Conservation (phyloP, 2,888 invertebrate species). For the Craniophora ligustri region DNA sequence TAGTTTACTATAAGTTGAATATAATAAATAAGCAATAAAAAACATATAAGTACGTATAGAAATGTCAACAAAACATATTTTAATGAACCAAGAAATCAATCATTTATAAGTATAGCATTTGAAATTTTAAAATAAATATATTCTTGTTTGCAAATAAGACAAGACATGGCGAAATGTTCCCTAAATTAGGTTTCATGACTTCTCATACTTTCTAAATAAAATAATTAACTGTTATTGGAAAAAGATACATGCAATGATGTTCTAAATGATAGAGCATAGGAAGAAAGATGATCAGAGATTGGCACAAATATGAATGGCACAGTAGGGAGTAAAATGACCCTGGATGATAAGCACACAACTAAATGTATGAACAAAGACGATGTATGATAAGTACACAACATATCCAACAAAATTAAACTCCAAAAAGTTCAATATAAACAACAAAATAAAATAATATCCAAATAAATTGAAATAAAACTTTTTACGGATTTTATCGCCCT, state of each 20-base stretch:
- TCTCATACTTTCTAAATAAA: too few species aligned
- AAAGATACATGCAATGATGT: neutral
- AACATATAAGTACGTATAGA: too few species aligned
- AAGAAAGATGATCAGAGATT: conserved; percentile 23
- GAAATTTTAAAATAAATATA: too few species aligned
- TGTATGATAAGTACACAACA: conserved; percentile 4
- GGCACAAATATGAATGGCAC: conserved; percentile 53
- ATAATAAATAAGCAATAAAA: too few species aligned
- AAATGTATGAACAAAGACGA: neutral
- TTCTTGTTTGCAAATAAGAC: too few species aligned
- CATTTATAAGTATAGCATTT: too few species aligned
- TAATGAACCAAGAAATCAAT: too few species aligned
- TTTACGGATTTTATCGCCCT: too few species aligned
- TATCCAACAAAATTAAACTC: conserved; percentile 15
- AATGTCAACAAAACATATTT: too few species aligned
- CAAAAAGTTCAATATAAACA: conserved; percentile 14
- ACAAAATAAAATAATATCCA: conserved; percentile 6
- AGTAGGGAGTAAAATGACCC: conserved; percentile 50
- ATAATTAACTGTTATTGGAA: neutral
- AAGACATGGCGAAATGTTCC: too few species aligned
- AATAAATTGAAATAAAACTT: conserved; percentile 5
- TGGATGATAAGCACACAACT: conserved; percentile 25
- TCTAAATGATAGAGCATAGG: neutral
- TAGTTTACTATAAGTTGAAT: neutral
- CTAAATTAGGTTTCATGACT: too few species aligned